These are phyloP conservation scores for Oxyscelio sp. DNA, from an alignment of 2,888 invertebrate genomes.

Conservation along the genomic window DNA sequence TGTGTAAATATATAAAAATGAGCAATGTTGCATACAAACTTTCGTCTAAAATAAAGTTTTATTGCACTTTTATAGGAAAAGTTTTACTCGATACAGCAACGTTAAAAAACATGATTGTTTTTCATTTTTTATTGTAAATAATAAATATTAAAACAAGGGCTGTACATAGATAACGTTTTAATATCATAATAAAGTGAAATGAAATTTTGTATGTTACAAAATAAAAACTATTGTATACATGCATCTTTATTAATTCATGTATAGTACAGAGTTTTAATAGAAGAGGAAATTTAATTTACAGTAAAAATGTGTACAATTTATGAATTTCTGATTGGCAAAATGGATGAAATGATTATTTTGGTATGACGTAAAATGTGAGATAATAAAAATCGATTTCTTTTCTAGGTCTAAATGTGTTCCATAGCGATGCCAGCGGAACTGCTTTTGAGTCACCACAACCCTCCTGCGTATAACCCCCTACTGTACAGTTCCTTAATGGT, in stretches of 20 bases:
- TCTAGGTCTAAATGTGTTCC: conserved; percentile 88
- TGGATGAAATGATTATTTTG: too few relatives aligned
- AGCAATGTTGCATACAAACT: not conserved
- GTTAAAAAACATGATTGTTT: conserved; percentile 32
- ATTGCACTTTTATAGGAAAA: conserved; percentile 28
- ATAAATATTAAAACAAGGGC: conserved; percentile 23
- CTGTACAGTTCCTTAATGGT: conserved; percentile 86
- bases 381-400: too few relatives aligned
- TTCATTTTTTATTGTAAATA: conserved; percentile 24
- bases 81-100: conserved; percentile 12
- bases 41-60: not conserved
- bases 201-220: not conserved
- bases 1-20: not conserved
- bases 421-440: conserved; percentile 87
- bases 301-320: too few relatives aligned
- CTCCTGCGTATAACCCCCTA: conserved; percentile 85
- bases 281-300: too few relatives aligned
- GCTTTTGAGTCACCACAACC: conserved; percentile 86
- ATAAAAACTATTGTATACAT: not conserved
- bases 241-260: too few relatives aligned
- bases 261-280: too few relatives aligned
- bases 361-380: too few relatives aligned
- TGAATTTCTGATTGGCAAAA: too few relatives aligned
- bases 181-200: conserved; percentile 26
- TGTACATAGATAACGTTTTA: conserved; percentile 10